Percentiles rank a stretch among this genome's conserved stretches.
Conservation (phyloP, 30 jellyfish, hydroid and myxozoan species). For the Aurelia sp. region DNA sequence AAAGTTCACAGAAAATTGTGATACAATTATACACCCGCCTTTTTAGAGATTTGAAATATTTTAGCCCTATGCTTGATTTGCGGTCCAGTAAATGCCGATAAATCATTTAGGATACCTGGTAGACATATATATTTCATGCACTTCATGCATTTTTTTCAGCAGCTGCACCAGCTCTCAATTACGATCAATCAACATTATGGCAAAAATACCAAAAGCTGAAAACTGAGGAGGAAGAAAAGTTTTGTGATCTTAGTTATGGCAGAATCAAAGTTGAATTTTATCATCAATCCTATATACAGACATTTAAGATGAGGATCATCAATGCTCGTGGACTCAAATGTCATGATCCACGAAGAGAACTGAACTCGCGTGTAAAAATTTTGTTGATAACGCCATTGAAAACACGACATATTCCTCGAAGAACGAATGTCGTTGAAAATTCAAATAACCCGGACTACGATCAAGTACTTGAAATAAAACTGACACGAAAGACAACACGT, state of each 20-base stretch:
- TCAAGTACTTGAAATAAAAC: conserved; percentile 54
- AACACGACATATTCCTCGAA: conserved; percentile 51
- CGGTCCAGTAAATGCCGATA: no score
- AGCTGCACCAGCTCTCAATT: conserved; percentile 40
- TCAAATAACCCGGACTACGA: conserved; percentile 62
- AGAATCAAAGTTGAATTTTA: conserved; percentile 41
- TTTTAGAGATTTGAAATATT: no score
- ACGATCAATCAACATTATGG: conserved; percentile 57
- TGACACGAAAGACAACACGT: conserved; percentile 60
- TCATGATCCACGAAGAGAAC: conserved; percentile 41
- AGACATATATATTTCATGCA: background rate
- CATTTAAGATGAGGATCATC: conserved; percentile 31
- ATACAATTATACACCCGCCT: no score
- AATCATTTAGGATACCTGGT: no score
- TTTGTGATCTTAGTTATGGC: conserved; percentile 29
- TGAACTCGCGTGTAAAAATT: conserved; percentile 49
- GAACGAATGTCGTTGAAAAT: conserved; percentile 22
- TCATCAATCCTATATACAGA: conserved; percentile 58
- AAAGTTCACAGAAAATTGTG: no score
- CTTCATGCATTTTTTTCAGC: background rate
- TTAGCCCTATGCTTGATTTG: no score
- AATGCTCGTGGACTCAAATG: conserved; percentile 46
- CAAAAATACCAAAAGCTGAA: conserved; percentile 26
- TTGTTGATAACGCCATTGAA: conserved; percentile 57
- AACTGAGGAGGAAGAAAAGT: conserved; percentile 5